Conservation (phyloP, 2,797 vertebrate genomes). For the Podarcis lilfordi region DNA sequence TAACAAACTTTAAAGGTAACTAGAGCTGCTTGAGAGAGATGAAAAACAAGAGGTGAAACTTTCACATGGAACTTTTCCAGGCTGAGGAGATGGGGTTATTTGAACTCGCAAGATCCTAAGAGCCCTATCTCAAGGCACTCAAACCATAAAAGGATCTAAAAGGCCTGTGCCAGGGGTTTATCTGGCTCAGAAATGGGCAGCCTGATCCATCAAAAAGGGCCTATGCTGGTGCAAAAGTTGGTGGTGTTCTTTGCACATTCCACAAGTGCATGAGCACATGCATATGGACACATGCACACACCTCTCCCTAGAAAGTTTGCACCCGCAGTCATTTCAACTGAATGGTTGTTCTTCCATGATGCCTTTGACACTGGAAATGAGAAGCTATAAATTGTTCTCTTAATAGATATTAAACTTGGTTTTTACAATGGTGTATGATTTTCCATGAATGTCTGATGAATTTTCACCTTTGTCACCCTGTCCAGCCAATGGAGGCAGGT, state of each 20-base stretch:
- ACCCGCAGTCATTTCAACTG: neutral
- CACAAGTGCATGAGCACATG: too few species aligned
- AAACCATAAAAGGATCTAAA: neutral
- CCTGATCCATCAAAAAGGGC: neutral
- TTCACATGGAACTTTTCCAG: slow-evolving; percentile 23
- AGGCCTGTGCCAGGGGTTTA: neutral
- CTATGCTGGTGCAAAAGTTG: neutral
- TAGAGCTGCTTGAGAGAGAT: slow-evolving; percentile 4
- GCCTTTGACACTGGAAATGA: neutral
- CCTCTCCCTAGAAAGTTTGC: neutral
- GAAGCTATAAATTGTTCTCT: neutral
- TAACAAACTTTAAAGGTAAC: slow-evolving; percentile 11
- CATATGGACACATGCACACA: neutral
- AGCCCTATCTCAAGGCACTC: neutral
- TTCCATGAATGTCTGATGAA: too few species aligned
- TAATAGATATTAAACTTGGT: neutral
- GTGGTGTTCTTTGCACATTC: neutral
- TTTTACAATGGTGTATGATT: neutral
- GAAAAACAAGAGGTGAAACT: neutral
- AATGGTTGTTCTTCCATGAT: neutral
- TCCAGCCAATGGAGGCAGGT: too few species aligned
- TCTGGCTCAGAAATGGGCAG: neutral
- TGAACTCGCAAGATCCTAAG: neutral
- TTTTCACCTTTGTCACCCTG: too few species aligned
- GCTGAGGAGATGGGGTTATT: neutral